Conservation (phyloP, 2,113 vertebrate species). For the Mohoua ochrocephala region DNA sequence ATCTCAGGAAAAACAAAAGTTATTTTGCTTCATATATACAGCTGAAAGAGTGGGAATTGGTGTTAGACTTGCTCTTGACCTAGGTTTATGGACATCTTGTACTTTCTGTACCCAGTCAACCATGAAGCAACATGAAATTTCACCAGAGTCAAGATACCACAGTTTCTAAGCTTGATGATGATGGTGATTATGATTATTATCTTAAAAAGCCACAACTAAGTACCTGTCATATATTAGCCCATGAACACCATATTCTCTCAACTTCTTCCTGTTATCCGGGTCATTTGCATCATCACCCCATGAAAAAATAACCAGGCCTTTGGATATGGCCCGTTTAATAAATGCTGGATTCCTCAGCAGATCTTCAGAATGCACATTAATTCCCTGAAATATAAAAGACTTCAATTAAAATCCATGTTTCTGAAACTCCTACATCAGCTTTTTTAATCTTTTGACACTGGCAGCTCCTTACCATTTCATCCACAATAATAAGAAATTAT, state of each 20-base stretch:
- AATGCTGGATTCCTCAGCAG: conserved; percentile 81
- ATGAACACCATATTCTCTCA: conserved; percentile 87
- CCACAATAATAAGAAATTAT: neutral
- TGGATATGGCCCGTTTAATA: conserved; percentile 83
- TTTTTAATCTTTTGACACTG: neutral
- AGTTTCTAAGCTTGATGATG: neutral
- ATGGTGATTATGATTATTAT: neutral
- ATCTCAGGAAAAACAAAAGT: neutral
- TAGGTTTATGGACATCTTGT: neutral
- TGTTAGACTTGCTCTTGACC: neutral
- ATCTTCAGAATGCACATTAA: conserved; percentile 91
- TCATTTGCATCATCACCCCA: conserved; percentile 97
- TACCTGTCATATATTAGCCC: conserved; percentile 97
- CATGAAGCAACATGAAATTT: neutral
- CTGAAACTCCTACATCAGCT: neutral
- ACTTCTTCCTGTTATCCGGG: conserved; percentile 83
- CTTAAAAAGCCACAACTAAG: neutral
- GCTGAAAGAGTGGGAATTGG: neutral
- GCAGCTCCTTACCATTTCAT: neutral
- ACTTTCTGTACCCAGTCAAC: neutral
- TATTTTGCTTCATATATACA: neutral
- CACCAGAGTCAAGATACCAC: neutral
- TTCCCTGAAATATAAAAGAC: conserved; percentile 76
- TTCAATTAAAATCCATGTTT: neutral
- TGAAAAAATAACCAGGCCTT: conserved; percentile 92